phyloP scores from a whole-genome alignment of 2,113 vertebrate species.

The Galbula dea region DNA sequence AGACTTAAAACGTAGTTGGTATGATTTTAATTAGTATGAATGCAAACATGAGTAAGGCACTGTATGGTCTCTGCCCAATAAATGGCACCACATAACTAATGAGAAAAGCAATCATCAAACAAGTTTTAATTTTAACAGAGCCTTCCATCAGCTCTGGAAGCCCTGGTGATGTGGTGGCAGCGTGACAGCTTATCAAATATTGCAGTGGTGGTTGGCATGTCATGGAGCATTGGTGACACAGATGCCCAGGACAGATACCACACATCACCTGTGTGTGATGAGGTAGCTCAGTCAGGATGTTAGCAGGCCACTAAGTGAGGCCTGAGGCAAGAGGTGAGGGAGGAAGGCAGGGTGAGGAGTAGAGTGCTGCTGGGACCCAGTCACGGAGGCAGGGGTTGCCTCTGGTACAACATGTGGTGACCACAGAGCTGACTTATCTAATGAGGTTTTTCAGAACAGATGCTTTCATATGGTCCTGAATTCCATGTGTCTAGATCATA shows the following conservation, averaged over 20 bases:
- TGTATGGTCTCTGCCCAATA: not conserved
- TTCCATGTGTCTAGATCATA: not conserved
- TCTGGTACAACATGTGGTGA: rapidly evolving
- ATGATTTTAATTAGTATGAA: not conserved
- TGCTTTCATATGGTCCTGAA: not conserved
- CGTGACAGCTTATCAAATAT: too few species aligned
- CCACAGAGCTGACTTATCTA: not conserved
- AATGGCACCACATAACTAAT: not conserved
- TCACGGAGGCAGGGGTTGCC: not conserved
- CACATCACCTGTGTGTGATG: rapidly evolving
- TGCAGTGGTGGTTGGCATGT: too few species aligned
- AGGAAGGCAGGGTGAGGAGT: not conserved
- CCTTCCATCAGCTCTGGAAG: too few species aligned
- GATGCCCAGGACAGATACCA: rapidly evolving
- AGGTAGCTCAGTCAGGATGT: rapidly evolving
- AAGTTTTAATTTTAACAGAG: not conserved
- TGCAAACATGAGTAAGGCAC: not conserved
- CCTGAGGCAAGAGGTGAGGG: not conserved
- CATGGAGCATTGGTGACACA: not conserved
- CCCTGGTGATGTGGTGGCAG: not conserved
- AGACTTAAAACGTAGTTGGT: not conserved
- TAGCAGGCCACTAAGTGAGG: not conserved
- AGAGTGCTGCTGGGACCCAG: not conserved
- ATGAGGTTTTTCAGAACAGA: not conserved
- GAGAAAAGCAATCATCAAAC: not conserved